Conservation (phyloP, 2,113 vertebrate genomes). For the rat (Rattus norvegicus) region DNA sequence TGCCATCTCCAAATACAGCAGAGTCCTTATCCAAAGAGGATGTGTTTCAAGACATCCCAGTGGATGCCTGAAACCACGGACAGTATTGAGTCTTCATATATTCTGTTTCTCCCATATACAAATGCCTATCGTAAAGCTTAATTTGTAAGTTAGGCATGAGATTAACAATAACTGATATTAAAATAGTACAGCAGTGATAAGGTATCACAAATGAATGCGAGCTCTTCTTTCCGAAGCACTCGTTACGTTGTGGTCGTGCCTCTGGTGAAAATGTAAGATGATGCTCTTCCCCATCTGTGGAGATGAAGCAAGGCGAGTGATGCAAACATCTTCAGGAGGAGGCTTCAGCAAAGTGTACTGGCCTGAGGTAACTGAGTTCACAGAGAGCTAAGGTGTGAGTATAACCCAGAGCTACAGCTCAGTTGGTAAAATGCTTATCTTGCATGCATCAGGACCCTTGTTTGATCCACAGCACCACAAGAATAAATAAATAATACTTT, state of each 20-base stretch:
- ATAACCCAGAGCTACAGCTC: background rate
- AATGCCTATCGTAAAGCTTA: background rate
- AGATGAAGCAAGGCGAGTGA: background rate
- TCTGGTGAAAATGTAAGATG: background rate
- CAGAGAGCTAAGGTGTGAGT: background rate
- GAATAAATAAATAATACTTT: background rate
- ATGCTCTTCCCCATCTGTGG: too few species aligned
- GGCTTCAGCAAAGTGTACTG: too few species aligned
- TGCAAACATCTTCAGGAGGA: background rate
- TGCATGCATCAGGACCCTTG: background rate
- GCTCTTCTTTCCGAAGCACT: background rate
- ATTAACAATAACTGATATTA: background rate
- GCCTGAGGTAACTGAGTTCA: background rate
- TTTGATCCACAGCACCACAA: background rate
- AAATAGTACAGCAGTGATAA: background rate
- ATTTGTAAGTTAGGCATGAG: background rate
- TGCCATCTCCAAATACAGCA: background rate
- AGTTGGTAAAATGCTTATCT: background rate
- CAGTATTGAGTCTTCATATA: background rate
- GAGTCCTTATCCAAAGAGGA: background rate
- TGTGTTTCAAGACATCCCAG: background rate
- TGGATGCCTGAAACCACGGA: background rate
- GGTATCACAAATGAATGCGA: background rate
- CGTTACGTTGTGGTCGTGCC: background rate
- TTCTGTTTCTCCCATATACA: background rate